Evolutionary conservation across 2,888 invertebrate genomes (phyloP).

Genomic region (Dyspetes luteomarginatus): DNA sequence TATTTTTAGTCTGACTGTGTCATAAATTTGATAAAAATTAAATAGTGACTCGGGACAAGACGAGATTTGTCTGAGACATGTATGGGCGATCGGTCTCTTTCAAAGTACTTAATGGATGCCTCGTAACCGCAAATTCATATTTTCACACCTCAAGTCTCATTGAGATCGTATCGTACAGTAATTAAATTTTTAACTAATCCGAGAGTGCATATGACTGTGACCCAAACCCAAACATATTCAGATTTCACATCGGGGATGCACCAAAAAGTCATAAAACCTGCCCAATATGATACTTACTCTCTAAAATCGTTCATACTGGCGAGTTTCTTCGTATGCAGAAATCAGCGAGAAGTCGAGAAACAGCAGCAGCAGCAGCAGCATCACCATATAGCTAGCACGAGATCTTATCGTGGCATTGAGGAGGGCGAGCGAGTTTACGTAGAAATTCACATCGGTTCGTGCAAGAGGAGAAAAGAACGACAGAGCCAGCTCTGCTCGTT

Average conservation of each 20-base stretch:
- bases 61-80: not conserved
- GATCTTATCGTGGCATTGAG: constrained; percentile 75
- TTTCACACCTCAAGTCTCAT: not conserved
- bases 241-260: not conserved
- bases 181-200: not conserved
- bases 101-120: not conserved
- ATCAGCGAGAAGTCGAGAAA: constrained; percentile 69
- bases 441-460: constrained; percentile 77
- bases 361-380: constrained; percentile 72
- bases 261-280: not conserved
- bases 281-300: not conserved
- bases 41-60: not conserved
- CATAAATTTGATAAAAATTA: not conserved
- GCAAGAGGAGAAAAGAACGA: constrained; percentile 53
- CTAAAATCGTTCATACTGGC: not conserved
- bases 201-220: not conserved
- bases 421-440: constrained; percentile 78
- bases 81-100: not conserved
- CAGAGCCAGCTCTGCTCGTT: constrained; percentile 17
- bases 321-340: not conserved
- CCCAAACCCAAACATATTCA: not conserved
- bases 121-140: not conserved
- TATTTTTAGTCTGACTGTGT: not conserved
- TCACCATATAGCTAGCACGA: constrained; percentile 72
- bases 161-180: not conserved